phyloP scores from a whole-genome alignment of 2,888 invertebrate genomes.

The Tiphia femorata region DNA sequence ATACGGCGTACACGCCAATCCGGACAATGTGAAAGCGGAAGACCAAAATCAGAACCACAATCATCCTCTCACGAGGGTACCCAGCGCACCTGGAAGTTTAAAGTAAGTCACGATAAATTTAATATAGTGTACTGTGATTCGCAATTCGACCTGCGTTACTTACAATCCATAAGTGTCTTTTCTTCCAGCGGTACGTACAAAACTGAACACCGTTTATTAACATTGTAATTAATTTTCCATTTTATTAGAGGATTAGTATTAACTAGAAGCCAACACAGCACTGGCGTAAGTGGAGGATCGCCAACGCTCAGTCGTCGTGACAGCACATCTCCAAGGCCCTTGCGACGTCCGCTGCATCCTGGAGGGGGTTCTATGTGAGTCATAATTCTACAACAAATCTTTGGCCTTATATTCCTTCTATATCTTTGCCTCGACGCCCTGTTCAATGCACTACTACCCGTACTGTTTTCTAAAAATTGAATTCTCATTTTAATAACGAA shows the following conservation, averaged over 20 bases:
- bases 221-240: no score
- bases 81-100: constrained; percentile 83
- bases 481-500: constrained; percentile 22
- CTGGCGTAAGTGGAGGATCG: constrained; percentile 57
- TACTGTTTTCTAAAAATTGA: constrained; percentile 23
- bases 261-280: constrained; percentile 61
- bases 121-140: background rate
- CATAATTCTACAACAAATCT: constrained; percentile 61
- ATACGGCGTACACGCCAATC: constrained; percentile 70
- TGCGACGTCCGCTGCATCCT: constrained; percentile 64
- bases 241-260: constrained; percentile 60
- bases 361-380: constrained; percentile 69
- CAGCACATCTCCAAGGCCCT: constrained; percentile 64
- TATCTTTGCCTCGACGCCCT: constrained; percentile 58
- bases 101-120: constrained; percentile 72
- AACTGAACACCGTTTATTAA: no score
- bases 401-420: constrained; percentile 57
- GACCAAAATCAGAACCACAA: constrained; percentile 58
- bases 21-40: constrained; percentile 58
- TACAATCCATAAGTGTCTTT: background rate
- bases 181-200: background rate
- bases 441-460: constrained; percentile 52
- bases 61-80: constrained; percentile 74
- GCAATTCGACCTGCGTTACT: background rate
- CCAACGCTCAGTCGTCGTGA: constrained; percentile 64